Conservation (phyloP, 1,140 invertebrate species). For the Helicorthomorpha holstii region DNA sequence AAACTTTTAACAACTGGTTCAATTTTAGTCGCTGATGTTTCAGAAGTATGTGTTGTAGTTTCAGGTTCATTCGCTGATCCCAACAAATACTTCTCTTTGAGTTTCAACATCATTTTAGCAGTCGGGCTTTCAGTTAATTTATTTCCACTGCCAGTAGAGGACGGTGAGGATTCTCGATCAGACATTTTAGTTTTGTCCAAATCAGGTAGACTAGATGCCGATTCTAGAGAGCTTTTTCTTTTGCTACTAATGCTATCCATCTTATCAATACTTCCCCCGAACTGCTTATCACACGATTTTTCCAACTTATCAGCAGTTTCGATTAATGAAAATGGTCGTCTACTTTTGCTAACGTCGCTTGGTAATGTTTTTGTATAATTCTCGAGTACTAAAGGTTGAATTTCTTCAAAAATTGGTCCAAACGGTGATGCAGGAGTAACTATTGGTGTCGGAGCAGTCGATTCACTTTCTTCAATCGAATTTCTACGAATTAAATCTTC, state of each 20-base stretch:
- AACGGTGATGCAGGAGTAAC: background rate
- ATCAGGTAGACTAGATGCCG: constrained; percentile 3
- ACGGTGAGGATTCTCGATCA: background rate
- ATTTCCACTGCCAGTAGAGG: background rate
- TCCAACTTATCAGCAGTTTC: background rate
- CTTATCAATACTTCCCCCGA: background rate
- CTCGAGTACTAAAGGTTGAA: background rate
- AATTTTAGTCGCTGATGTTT: background rate
- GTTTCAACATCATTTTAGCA: background rate
- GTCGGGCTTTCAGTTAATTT: background rate
- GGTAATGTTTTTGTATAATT: background rate
- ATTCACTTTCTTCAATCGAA: background rate
- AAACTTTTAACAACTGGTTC: constrained; percentile 42
- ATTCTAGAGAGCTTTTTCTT: background rate
- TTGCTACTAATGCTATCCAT: background rate
- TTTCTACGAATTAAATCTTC: background rate
- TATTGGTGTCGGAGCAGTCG: background rate
- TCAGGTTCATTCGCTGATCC: background rate
- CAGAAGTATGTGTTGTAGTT: background rate
- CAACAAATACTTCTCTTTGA: constrained; percentile 6
- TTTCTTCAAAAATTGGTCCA: background rate
- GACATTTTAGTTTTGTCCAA: background rate
- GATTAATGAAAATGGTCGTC: background rate
- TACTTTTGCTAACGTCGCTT: background rate
- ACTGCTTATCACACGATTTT: background rate